phyloP scores from a whole-genome alignment of 2,113 vertebrate genomes.

The Callipepla squamata region DNA sequence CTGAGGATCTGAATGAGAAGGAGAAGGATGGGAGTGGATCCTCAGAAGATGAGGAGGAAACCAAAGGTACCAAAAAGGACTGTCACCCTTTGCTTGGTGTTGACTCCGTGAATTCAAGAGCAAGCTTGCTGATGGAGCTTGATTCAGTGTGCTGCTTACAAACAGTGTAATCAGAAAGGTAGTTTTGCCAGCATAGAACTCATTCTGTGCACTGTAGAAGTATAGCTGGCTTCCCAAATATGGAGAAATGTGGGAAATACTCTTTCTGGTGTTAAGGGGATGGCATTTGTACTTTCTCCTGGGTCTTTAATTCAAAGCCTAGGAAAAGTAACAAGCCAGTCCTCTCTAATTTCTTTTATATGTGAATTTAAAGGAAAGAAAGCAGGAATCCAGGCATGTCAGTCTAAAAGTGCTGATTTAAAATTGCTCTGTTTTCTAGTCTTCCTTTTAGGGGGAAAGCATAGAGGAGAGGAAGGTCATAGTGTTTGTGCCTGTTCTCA shows the following conservation, averaged over 20 bases:
- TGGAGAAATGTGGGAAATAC: neutral
- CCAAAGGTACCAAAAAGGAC: conserved; percentile 49
- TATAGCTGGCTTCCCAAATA: fast-evolving
- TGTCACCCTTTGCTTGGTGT: neutral
- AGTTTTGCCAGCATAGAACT: neutral
- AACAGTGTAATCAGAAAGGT: neutral
- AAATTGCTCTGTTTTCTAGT: neutral
- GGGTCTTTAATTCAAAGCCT: neutral
- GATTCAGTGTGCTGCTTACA: neutral
- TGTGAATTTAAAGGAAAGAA: fast-evolving
- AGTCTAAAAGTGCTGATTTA: neutral
- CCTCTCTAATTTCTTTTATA: neutral
- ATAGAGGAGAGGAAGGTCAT: neutral
- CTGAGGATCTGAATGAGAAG: conserved; percentile 73
- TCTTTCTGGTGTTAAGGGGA: fast-evolving
- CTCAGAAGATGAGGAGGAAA: neutral
- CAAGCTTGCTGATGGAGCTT: fast-evolving
- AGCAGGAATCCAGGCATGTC: neutral
- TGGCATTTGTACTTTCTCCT: neutral
- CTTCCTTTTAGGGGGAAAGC: fast-evolving
- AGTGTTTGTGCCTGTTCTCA: neutral
- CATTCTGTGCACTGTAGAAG: neutral
- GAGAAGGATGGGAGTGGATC: conserved; percentile 22
- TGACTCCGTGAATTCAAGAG: neutral
- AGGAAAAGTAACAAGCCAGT: neutral